Base-by-base conservation (phyloP, 2,113 vertebrate species). In the Periophthalmodon schlosseri region DNA sequence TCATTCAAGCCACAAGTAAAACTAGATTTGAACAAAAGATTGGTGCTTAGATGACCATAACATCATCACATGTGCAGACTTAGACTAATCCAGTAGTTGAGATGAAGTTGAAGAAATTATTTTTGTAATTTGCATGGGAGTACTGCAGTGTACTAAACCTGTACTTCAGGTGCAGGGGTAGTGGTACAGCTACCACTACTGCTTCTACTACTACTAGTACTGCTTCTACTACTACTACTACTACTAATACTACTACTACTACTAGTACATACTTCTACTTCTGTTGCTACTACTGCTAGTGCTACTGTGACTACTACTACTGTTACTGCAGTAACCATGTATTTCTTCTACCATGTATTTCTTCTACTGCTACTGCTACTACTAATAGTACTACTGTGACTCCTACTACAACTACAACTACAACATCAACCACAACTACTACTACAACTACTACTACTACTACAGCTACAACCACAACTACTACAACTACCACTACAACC, bases 11-110 rank as follows among this genome's bases (percentile, higher is more conserved):
- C 44, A 57, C n/a, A 12, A 9, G 47, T 36, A 11, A 56, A 44
- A 46, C 21, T 69, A 56, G 47, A 78, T 54, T 47, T 15, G 18
- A 20, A 81, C 47, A 28, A 52, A 11, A 2, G 21, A 58, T 23
- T 58, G 12, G 16, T 54, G 3, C 20, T 54, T 54, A 12, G 16
- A 50, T 50, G 11, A 50, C 49, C 15, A 50, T 50, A 5, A 18
- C n/a, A n/a, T n/a, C n/a, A n/a, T n/a, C n/a, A n/a, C n/a, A n/a
- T n/a, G n/a, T n/a, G n/a, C n/a, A n/a, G n/a, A n/a, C n/a, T n/a
- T n/a, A n/a, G n/a, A n/a, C n/a, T n/a, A n/a, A n/a, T n/a, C n/a
- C n/a, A n/a, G n/a, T n/a, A n/a, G n/a, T n/a, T n/a, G n/a, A n/a
- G n/a, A n/a, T n/a, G n/a, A n/a, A n/a, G n/a, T n/a, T n/a, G n/a